phyloP scores from a whole-genome alignment of 92 coral and sea anemone species.

The Metridium senile region DNA sequence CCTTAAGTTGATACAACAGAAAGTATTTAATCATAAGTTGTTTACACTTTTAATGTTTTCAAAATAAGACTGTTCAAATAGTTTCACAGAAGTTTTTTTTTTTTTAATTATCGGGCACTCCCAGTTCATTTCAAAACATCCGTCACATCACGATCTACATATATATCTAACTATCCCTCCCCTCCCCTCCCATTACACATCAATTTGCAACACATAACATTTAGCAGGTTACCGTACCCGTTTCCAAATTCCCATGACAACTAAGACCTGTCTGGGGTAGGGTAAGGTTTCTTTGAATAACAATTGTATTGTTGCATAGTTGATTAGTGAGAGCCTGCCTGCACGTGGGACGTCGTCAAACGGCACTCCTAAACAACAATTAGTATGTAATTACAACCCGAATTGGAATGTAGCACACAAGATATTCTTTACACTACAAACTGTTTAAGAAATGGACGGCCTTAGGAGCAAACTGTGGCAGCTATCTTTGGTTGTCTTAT shows the following conservation, averaged over 20 bases:
- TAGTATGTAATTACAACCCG: background rate
- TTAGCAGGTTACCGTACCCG: constrained; percentile 10
- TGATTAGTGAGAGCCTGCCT: constrained; percentile 13
- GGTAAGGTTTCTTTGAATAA: constrained; percentile 21
- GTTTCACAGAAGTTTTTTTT: too few relatives aligned
- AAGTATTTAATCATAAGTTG: too few relatives aligned
- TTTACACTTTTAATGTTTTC: too few relatives aligned
- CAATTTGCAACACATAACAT: constrained; percentile 14
- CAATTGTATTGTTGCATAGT: constrained; percentile 33
- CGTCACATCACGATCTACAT: too few relatives aligned
- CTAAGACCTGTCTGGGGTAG: constrained; percentile 15
- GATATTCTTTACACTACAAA: background rate
- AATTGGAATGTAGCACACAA: too few relatives aligned
- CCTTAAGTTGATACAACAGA: too few relatives aligned
- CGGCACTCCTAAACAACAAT: constrained; percentile 4
- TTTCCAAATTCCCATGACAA: constrained; percentile 12
- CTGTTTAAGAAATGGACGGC: constrained; percentile 3
- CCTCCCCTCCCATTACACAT: constrained; percentile 16
- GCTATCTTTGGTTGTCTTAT: background rate
- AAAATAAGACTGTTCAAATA: too few relatives aligned
- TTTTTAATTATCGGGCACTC: too few relatives aligned
- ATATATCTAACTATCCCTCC: background rate
- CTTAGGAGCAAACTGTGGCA: background rate
- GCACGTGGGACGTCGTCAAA: constrained; percentile 19
- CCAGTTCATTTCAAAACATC: too few relatives aligned